phyloP scores from a whole-genome alignment of 2,797 vertebrate species.

The Siniperca undulata region DNA sequence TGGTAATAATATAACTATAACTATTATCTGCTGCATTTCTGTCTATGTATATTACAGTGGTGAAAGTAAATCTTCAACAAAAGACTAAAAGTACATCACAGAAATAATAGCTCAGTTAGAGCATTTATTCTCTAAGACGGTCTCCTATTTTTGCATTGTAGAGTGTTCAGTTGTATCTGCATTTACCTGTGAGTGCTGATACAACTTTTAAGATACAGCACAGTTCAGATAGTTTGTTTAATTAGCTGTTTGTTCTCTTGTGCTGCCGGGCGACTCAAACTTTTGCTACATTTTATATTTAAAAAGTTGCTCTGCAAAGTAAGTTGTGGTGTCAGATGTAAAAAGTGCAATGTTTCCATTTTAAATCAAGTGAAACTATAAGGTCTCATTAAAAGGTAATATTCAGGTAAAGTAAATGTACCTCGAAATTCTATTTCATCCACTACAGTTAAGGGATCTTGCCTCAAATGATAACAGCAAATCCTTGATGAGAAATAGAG shows the following conservation, averaged over 20 bases:
- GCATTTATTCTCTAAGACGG: not conserved
- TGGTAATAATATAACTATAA: not conserved
- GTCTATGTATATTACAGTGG: not conserved
- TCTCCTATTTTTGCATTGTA: not conserved
- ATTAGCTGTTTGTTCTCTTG: conserved; percentile 28
- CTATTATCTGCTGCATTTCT: not conserved
- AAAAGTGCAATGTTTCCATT: conserved; percentile 45
- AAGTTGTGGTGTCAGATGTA: conserved; percentile 14
- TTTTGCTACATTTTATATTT: conserved; percentile 29
- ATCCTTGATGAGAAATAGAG: conserved; percentile 56
- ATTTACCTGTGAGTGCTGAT: conserved; percentile 29
- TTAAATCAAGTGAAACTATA: conserved; percentile 42
- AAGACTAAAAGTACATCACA: not conserved
- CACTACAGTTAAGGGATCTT: conserved; percentile 16
- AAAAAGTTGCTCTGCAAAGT: conserved; percentile 28
- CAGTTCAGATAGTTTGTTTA: conserved; percentile 29
- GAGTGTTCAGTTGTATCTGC: not conserved
- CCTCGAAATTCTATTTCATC: conserved; percentile 50
- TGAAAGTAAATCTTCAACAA: not conserved
- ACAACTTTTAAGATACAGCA: conserved; percentile 20
- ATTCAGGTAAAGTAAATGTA: conserved; percentile 53
- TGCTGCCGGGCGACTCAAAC: conserved; percentile 14
- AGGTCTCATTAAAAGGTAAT: conserved; percentile 53
- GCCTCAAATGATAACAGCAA: conserved; percentile 52
- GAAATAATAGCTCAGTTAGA: conserved; percentile 5